phyloP scores from a whole-genome alignment of 2,113 vertebrate genomes.

The Myxocyprinus asiaticus region DNA sequence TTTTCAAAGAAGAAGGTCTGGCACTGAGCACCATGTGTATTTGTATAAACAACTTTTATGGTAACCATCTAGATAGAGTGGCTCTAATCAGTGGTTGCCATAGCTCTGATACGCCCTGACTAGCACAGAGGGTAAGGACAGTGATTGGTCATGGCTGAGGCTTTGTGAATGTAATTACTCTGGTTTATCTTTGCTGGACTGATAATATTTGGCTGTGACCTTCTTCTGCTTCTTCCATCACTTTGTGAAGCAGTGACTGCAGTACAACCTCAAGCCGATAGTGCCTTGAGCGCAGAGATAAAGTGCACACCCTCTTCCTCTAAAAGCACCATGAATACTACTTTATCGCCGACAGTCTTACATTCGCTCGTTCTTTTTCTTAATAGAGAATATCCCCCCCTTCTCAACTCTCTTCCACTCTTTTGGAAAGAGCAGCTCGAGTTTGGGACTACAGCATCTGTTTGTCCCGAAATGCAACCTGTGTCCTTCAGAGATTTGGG shows the following conservation, averaged over 20 bases:
- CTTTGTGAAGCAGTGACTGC: conserved; percentile 37
- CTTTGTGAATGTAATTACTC: conserved; percentile 55
- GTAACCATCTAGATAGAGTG: conserved; percentile 10
- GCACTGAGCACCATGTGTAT: not conserved
- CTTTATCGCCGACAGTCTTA: conserved; percentile 6
- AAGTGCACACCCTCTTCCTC: conserved; percentile 30
- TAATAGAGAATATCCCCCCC: conserved; percentile 27
- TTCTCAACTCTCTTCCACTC: conserved; percentile 3
- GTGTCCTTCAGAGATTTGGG: conserved; percentile 40
- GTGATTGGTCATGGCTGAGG: conserved; percentile 34
- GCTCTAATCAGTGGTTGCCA: conserved; percentile 30
- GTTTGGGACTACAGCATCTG: conserved; percentile 26
- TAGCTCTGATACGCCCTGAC: conserved; percentile 2
- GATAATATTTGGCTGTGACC: conserved; percentile 57
- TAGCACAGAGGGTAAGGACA: conserved; percentile 34
- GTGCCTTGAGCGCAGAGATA: conserved; percentile 40
- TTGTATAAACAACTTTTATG: conserved; percentile 19
- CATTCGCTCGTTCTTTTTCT: conserved; percentile 46
- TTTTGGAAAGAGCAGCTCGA: not conserved
- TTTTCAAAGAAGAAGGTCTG: not conserved
- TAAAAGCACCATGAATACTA: conserved; percentile 25
- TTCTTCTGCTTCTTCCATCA: conserved; percentile 47
- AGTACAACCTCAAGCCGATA: conserved; percentile 39
- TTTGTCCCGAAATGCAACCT: conserved; percentile 48
- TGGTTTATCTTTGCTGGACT: conserved; percentile 52